Evolutionary conservation across 92 coral and sea anemone genomes (phyloP), one percentile per base, ranked within the genome.

Genomic region (Micromussa lordhowensis): DNA sequence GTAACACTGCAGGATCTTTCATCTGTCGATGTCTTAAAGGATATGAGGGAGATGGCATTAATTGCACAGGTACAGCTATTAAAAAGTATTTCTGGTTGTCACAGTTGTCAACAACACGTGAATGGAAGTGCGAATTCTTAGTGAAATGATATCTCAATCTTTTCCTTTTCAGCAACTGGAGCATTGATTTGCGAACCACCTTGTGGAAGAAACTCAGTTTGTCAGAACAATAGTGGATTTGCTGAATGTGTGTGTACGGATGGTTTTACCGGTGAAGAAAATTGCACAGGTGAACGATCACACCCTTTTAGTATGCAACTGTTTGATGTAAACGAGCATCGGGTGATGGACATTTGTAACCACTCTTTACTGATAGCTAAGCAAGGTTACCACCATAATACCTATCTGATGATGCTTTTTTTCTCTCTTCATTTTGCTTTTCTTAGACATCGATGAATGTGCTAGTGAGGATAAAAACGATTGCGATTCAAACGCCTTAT

Each of bases 1-100:
- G 86, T 14, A 92, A 95, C 73, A 90, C 92, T 15, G 85, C 71
- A 6, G 96, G 94, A 14, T 91, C 95, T 5, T 92, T 79, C 59
- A 78, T 80, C 10, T 95, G 98, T 85, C 83, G 88, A 54, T 95
- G 96, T 58, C 77, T 84, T 49, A 69, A 54, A 36, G 98, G 98
- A 28, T 93, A 38, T 34, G 63, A 59, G 36, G 96, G 98, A 35
- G 93, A 93, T 84, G 98, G 95, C 14, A 80, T 70, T 75, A 38
- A 3, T 40, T 92, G 94, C 58, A 44, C 90, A 58, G 91, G 94
- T 89, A 85, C 28, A 34, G 76, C 85, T 3, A 48, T 0, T 10
- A n/a, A 35, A n/a, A 36, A 49, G 8, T n/a, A 28, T 58, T 6
- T 13, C 28, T n/a, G 2, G n/a, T 64, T 64, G 70, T 26, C 32